Percentiles rank a stretch among this genome's conserved stretches.
These are phyloP conservation scores for Cyrtorhinus lividipennis DNA, from an alignment of 1,140 invertebrate genomes.

Conservation along the genomic window DNA sequence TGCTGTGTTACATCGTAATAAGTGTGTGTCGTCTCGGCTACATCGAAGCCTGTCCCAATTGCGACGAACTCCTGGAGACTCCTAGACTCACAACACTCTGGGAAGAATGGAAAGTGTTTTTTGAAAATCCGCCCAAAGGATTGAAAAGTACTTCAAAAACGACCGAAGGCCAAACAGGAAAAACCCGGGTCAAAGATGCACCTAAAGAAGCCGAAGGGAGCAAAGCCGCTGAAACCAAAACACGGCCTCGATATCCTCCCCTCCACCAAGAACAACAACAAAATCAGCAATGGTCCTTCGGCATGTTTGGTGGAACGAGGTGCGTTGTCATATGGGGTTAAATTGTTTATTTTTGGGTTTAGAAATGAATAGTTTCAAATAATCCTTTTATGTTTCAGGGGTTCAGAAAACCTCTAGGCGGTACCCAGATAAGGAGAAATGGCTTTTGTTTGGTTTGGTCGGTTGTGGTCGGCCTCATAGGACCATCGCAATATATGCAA, in stretches of 20 bases:
- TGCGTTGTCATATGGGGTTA: too few relatives aligned
- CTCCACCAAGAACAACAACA: neutral
- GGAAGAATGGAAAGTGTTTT: conserved; percentile 40
- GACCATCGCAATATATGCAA: conserved; percentile 24
- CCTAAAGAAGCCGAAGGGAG: conserved; percentile 22
- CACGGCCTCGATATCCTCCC: conserved; percentile 17
- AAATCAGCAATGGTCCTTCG: conserved; percentile 23
- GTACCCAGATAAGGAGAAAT: conserved; percentile 24
- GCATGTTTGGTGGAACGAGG: conserved; percentile 25
- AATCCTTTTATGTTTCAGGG: neutral
- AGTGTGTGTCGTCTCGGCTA: conserved; percentile 21
- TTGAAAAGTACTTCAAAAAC: conserved; percentile 81
- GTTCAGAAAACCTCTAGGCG: conserved; percentile 21
- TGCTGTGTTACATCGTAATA: too few relatives aligned
- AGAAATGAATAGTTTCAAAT: neutral
- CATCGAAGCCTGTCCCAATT: conserved; percentile 24
- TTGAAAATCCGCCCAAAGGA: conserved; percentile 67
- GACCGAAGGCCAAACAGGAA: conserved; percentile 30
- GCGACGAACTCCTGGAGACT: conserved; percentile 22
- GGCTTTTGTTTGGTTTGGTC: conserved; percentile 23
- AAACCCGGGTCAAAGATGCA: conserved; percentile 29
- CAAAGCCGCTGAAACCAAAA: conserved; percentile 15
- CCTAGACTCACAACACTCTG: conserved; percentile 32
- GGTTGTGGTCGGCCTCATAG: conserved; percentile 22
- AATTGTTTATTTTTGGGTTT: too few relatives aligned